Conservation (phyloP, 2,888 invertebrate species). For the Antitype chi region DNA sequence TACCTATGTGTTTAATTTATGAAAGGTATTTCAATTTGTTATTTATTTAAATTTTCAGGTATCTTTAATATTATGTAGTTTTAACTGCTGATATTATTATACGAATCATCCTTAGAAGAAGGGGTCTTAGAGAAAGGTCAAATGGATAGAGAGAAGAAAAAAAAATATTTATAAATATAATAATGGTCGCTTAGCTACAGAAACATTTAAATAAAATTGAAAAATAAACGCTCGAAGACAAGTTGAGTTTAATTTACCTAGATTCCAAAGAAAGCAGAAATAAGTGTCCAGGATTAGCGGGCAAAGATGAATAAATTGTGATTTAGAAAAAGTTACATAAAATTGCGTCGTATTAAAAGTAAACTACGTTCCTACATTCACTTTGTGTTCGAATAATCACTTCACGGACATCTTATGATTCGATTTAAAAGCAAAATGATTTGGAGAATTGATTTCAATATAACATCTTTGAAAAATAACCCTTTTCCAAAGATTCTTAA, state of each 20-base stretch:
- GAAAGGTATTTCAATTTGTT: background rate
- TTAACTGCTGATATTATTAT: background rate
- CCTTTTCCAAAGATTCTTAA: background rate
- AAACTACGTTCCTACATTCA: background rate
- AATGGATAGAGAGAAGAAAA: background rate
- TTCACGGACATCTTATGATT: background rate
- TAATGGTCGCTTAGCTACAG: background rate
- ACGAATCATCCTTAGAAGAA: background rate
- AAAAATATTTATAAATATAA: background rate
- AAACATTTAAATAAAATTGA: constrained; percentile 4
- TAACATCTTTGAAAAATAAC: background rate
- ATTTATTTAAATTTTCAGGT: background rate
- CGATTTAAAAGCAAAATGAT: too few relatives aligned
- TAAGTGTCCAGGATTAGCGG: background rate
- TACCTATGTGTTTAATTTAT: too few relatives aligned
- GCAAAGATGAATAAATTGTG: background rate
- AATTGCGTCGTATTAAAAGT: background rate
- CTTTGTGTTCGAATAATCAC: too few relatives aligned
- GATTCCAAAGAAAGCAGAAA: constrained; percentile 22
- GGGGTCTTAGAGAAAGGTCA: background rate
- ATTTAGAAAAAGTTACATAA: background rate
- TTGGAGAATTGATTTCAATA: background rate
- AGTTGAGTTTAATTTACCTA: constrained; percentile 20
- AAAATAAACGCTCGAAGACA: background rate
- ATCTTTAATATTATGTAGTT: background rate